Evolutionary conservation across 2,797 vertebrate species (phyloP), one percentile per base, ranked within the genome.

Genomic region (Ceryle rudis): DNA sequence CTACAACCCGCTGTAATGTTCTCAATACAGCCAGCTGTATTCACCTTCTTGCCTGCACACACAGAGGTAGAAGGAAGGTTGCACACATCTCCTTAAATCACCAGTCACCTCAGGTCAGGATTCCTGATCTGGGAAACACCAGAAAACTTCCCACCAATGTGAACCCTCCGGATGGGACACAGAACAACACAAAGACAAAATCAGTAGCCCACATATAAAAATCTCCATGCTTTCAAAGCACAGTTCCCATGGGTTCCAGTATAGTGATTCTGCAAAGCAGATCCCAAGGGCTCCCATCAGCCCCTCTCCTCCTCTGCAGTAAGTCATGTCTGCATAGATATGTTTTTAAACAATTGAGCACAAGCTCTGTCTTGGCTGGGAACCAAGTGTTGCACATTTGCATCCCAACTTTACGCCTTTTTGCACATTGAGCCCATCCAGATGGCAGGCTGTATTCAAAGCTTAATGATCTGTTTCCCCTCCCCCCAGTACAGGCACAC

Each of bases 341-440:
- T 87, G 67, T 71, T 94, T 92, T 92, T 51, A 85, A 96, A 96
- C 81, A 94, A 85, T 85, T 89, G 89, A 96, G 81, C 64, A 90
- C 86, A 89, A 89, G 89, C 81, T 87, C 89, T 54, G 35, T 37
- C 67, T 95, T 91, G 92, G 92, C 90, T 77, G 47, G 93, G 78
- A 83, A 90, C 83, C 81, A 94, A 94, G 67, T 37, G n/a, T 84
- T 70, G 41, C 71, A 93, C 74, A 94, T 96, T 94, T 92, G 66
- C 90, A 90, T 92, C 86, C 81, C 90, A 94, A 73, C 92, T 94
- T 97, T 77, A 93, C 21, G 52, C 96, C 78, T 96, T 93, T 83
- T 70, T 96, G 90, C 2, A 0, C 92, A 80, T 25, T 82, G 74
- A 96, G 71, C 83, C 89, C 78, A 71, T 89, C 92, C 95, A 96